A percentile compares a stretch with the other conserved stretches of the same genome.
Evolutionary conservation across 2,888 invertebrate species (phyloP).

Genomic region (Tillus elongatus): DNA sequence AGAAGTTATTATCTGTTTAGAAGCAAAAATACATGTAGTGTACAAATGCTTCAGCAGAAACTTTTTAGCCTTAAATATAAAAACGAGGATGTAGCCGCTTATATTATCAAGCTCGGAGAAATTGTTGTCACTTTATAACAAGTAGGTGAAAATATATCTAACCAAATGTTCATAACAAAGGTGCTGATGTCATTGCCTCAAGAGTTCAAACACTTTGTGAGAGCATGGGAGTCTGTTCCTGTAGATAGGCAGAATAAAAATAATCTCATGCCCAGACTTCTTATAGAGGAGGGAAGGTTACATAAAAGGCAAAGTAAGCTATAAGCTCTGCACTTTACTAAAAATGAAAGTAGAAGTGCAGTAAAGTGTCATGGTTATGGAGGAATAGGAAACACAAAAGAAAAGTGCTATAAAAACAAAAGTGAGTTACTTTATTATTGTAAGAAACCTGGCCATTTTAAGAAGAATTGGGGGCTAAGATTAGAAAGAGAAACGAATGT

Average conservation of each 20-base stretch:
- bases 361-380: too few relatives aligned
- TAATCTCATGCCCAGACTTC: too few relatives aligned
- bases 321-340: too few relatives aligned
- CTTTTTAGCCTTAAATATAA: conserved; percentile 5
- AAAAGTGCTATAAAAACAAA: too few relatives aligned
- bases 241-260: background rate
- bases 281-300: too few relatives aligned
- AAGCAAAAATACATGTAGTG: conserved; percentile 7
- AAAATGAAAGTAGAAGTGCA: too few relatives aligned
- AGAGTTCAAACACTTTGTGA: conserved; percentile 9
- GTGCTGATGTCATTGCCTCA: conserved; percentile 10
- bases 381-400: too few relatives aligned
- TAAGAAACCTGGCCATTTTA: too few relatives aligned
- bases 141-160: conserved; percentile 8
- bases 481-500: too few relatives aligned
- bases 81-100: conserved; percentile 4
- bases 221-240: conserved; percentile 10
- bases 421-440: too few relatives aligned
- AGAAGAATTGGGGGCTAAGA: too few relatives aligned
- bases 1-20: conserved; percentile 6
- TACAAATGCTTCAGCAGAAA: conserved; percentile 8
- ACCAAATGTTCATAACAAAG: conserved; percentile 13
- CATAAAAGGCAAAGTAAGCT: too few relatives aligned
- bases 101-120: conserved; percentile 8
- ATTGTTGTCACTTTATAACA: conserved; percentile 7